phyloP scores from a whole-genome alignment of 2,888 invertebrate genomes.

The Polymixis flavicincta region DNA sequence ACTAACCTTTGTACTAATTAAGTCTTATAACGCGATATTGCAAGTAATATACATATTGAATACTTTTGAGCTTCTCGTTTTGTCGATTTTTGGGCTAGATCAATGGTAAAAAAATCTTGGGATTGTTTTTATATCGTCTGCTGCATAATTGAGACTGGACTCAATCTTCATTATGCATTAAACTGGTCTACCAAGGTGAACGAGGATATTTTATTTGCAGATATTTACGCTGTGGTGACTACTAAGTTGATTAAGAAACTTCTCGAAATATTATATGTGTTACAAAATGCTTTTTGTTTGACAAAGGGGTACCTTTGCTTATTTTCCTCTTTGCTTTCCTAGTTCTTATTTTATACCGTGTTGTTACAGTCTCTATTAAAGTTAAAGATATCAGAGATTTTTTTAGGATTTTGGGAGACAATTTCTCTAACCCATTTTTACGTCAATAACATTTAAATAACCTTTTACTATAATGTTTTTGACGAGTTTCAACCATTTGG shows the following conservation, averaged over 20 bases:
- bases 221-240: not conserved
- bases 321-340: not conserved
- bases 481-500: not conserved
- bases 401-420: not conserved
- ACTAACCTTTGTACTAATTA: slow-evolving; percentile 5
- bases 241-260: not conserved
- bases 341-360: not conserved
- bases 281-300: no score
- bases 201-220: slow-evolving; percentile 1
- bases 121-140: not conserved
- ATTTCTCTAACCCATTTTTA: not conserved
- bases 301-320: no score
- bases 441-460: not conserved
- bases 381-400: not conserved
- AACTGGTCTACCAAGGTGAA: slow-evolving; percentile 15
- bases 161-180: not conserved
- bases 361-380: not conserved
- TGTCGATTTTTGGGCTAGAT: not conserved
- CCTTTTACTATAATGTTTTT: not conserved
- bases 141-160: not conserved
- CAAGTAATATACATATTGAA: not conserved
- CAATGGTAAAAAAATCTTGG: not conserved
- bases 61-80: not conserved
- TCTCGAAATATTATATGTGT: slow-evolving; percentile 1
- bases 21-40: not conserved